phyloP scores from a whole-genome alignment of 2,797 vertebrate species.

The Fistularia commersonii region DNA sequence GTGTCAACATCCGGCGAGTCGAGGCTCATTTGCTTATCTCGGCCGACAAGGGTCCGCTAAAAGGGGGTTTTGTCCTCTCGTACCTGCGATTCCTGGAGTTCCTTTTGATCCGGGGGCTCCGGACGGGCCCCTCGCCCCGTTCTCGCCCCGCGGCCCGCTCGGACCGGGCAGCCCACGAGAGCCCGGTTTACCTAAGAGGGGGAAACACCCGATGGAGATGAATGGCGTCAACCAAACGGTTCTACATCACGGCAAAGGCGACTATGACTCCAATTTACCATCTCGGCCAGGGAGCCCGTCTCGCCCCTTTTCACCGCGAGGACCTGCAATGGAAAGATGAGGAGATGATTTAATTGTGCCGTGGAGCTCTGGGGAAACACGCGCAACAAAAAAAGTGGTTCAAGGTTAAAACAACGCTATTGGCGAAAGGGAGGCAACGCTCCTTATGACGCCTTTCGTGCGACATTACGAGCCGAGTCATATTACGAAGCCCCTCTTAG shows the following conservation, averaged over 20 bases:
- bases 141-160: constrained; percentile 79
- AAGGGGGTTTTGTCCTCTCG: constrained; percentile 13
- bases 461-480: no score
- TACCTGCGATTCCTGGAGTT: constrained; percentile 81
- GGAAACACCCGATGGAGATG: constrained; percentile 41
- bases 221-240: constrained; percentile 23
- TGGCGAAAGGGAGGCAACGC: neutral
- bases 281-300: constrained; percentile 75
- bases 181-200: constrained; percentile 73
- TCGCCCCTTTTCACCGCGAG: constrained; percentile 74
- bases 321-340: constrained; percentile 62
- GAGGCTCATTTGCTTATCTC: constrained; percentile 14
- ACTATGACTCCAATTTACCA: constrained; percentile 51
- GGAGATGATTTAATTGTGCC: constrained; percentile 26
- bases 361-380: constrained; percentile 11
- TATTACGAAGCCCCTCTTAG: no score
- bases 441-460: no score
- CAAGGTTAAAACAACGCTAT: constrained; percentile 9
- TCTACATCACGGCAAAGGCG: constrained; percentile 23
- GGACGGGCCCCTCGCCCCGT: constrained; percentile 72
- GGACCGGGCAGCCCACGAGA: constrained; percentile 75
- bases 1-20: constrained; percentile 18
- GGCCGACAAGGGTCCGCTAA: constrained; percentile 3
- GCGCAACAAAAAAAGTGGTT: neutral
- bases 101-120: constrained; percentile 80